phyloP scores from a whole-genome alignment of 2,113 vertebrate genomes.

The Arvicanthis niloticus region DNA sequence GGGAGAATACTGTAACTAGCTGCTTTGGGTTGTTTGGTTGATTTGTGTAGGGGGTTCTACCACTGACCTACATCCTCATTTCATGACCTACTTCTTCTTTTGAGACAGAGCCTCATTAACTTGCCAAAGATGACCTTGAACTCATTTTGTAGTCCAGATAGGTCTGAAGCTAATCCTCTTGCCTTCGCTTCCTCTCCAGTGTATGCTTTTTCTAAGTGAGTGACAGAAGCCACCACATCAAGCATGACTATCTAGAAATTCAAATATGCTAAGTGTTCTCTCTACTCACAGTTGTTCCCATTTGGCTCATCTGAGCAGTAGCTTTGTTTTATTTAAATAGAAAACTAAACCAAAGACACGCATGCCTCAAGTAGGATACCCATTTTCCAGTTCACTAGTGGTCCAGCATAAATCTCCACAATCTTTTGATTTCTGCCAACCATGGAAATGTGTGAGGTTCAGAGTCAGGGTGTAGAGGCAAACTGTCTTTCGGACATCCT shows the following conservation, averaged over 20 bases:
- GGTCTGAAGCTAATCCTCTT: neutral
- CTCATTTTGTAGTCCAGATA: neutral
- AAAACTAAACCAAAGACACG: neutral
- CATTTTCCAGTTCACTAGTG: neutral
- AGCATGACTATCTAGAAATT: neutral
- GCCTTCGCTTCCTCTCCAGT: neutral
- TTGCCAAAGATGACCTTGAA: neutral
- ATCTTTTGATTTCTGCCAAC: neutral
- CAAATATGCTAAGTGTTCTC: neutral
- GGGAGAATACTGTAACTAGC: neutral
- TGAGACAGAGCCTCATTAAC: neutral
- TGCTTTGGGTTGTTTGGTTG: neutral
- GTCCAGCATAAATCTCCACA: neutral
- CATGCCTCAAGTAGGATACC: neutral
- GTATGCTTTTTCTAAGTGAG: neutral
- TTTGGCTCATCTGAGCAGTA: neutral
- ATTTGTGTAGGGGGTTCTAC: neutral
- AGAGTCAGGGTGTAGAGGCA: neutral
- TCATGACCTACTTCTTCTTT: neutral
- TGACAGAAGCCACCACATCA: neutral
- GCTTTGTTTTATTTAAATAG: neutral
- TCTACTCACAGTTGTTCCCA: neutral
- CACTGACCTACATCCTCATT: neutral
- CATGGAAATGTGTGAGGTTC: neutral
- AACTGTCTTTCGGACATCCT: fast-evolving